phyloP scores from a whole-genome alignment of 37 sponge, comb jelly and placozoan genomes.

The Amphimedon queenslandica region DNA sequence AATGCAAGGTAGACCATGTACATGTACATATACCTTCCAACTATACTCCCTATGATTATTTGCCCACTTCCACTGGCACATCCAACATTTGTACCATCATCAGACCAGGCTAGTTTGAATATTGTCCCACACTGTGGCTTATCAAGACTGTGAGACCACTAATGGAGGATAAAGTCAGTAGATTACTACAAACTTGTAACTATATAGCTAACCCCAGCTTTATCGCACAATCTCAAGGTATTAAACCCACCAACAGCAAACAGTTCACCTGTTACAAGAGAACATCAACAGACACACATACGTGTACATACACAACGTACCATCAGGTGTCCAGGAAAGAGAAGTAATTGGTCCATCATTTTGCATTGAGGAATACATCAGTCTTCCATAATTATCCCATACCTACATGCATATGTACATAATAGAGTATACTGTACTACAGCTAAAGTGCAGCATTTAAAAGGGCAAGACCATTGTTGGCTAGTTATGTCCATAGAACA shows the following conservation, averaged over 20 bases:
- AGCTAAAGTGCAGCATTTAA: too few species aligned
- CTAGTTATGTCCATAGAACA: neutral
- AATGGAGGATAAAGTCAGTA: constrained; percentile 45
- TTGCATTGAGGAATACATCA: constrained; percentile 59
- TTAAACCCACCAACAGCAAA: constrained; percentile 93
- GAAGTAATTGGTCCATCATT: constrained; percentile 90
- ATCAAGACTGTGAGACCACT: constrained; percentile 98
- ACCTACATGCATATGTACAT: constrained; percentile 45
- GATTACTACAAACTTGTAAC: too few species aligned
- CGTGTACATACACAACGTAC: too few species aligned
- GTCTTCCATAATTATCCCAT: constrained; percentile 93
- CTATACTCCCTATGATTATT: constrained; percentile 80
- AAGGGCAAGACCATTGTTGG: too few species aligned
- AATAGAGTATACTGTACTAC: neutral
- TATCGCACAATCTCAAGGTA: constrained; percentile 90
- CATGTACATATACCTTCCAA: constrained; percentile 65
- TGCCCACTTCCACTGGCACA: constrained; percentile 87
- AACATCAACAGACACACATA: neutral
- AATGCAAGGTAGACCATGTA: neutral
- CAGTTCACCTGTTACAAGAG: constrained; percentile 51
- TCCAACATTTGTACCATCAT: constrained; percentile 90
- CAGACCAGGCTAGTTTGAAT: constrained; percentile 68
- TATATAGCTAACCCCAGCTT: constrained; percentile 79
- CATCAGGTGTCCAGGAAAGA: constrained; percentile 91
- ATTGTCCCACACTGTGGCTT: constrained; percentile 80